A percentile compares a stretch with the other conserved stretches of the same genome.
Evolutionary conservation across 2,888 invertebrate genomes (phyloP).

Genomic region (Neocrepidodera transversa): DNA sequence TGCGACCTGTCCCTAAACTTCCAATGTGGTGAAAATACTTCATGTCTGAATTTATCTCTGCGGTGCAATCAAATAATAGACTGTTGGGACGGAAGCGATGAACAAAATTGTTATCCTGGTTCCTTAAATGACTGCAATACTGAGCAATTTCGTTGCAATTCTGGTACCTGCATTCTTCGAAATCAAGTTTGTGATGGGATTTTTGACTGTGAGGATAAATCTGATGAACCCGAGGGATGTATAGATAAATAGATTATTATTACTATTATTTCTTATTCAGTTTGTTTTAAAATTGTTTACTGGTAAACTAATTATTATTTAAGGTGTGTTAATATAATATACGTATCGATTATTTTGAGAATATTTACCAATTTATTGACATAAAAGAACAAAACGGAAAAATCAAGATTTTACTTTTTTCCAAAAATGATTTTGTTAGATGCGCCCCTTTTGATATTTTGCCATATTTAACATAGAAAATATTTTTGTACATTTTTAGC

Average conservation of each 20-base stretch:
- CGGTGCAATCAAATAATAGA: conserved; percentile 76
- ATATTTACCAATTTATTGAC: too few species aligned
- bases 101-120: conserved; percentile 66
- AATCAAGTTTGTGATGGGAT: conserved; percentile 70
- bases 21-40: conserved; percentile 76
- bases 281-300: too few species aligned
- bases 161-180: conserved; percentile 69
- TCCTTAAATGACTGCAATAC: neutral
- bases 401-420: too few species aligned
- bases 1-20: conserved; percentile 74
- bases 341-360: too few species aligned
- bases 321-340: too few species aligned
- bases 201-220: conserved; percentile 71
- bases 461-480: too few species aligned
- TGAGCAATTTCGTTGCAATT: conserved; percentile 62
- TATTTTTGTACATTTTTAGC: conserved; percentile 5
- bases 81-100: conserved; percentile 81
- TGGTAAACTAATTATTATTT: too few species aligned
- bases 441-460: too few species aligned
- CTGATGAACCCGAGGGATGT: conserved; percentile 72
- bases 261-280: too few species aligned
- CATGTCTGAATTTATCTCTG: conserved; percentile 73
- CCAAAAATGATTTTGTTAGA: too few species aligned
- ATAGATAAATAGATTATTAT: neutral
- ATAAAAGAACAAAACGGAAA: too few species aligned